Base-by-base conservation (phyloP, 2,113 vertebrate species). In the Trematomus loennbergii region DNA sequence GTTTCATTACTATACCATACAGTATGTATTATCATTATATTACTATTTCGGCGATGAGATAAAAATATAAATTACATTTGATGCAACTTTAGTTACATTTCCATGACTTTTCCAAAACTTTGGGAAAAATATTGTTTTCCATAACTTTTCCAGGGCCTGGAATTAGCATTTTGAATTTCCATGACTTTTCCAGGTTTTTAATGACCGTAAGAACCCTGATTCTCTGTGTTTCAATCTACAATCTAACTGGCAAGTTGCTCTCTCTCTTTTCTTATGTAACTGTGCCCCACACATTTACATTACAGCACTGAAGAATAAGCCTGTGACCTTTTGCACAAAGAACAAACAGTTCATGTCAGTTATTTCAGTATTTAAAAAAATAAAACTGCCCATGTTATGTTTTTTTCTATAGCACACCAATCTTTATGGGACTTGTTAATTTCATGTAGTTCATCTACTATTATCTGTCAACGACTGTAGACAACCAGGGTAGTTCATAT, bases 211-310 rank as follows among this genome's bases (percentile, higher is more conserved):
- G n/a, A n/a, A n/a, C n/a, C n/a, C n/a, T n/a, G n/a, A n/a, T n/a
- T n/a, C n/a, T n/a, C n/a, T n/a, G n/a, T n/a, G n/a, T n/a, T n/a
- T n/a, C n/a, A n/a, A n/a, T n/a, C n/a, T n/a, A n/a, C n/a, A n/a
- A n/a, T n/a, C n/a, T n/a, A n/a, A n/a, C n/a, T n/a, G n/a, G 46
- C 40, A 65, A 64, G 25, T 22, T 75, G 52, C 54, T 17, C 2
- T 33, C 4, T 49, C 20, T 25, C 12, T 65, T 50, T 64, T 67
- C 33, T 67, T 53, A 64, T 3, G 13, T 55, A 52, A 69, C 70
- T 73, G 12, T 75, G 65, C 59, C 43, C 12, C 45, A 48, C 9
- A 59, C 11, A 66, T 78, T 84, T 54, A 75, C 36, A 71, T 61
- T 43, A n/a, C 6, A 52, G 64, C 40, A 46, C n/a, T 8, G 15